These are phyloP conservation scores for Cactoblastis cactorum DNA, from an alignment of 2,888 invertebrate genomes.

Conservation along the genomic window DNA sequence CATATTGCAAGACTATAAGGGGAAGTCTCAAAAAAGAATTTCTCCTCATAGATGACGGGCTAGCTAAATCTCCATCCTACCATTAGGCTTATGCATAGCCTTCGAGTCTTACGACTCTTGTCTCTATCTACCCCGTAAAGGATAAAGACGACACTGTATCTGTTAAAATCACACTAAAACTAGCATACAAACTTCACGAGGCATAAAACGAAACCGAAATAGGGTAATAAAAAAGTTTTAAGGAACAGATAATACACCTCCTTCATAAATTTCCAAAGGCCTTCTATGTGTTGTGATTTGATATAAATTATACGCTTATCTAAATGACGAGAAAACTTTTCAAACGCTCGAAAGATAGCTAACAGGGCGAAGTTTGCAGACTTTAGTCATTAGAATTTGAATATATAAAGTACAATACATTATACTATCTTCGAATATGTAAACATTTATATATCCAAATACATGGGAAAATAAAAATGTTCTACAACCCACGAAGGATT, in stretches of 20 bases:
- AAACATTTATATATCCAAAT: conserved; percentile 9
- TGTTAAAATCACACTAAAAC: too few species aligned
- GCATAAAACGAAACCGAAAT: not conserved
- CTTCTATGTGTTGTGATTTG: conserved; percentile 13
- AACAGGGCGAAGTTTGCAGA: conserved; percentile 11
- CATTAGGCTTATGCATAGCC: too few species aligned
- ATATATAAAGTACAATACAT: not conserved
- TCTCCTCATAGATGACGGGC: too few species aligned
- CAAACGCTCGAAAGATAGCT: conserved; percentile 13
- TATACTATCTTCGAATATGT: conserved; percentile 1
- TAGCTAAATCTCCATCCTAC: too few species aligned
- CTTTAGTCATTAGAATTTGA: conserved; percentile 10
- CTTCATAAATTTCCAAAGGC: conserved; percentile 17
- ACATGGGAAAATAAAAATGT: too few species aligned
- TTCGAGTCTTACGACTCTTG: too few species aligned
- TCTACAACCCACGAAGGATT: too few species aligned
- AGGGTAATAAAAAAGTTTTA: conserved; percentile 22
- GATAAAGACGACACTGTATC: too few species aligned
- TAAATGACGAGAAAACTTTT: conserved; percentile 15
- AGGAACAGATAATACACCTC: conserved; percentile 14
- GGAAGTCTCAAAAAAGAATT: too few species aligned
- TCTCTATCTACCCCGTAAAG: too few species aligned
- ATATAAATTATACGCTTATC: conserved; percentile 14
- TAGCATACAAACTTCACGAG: too few species aligned
- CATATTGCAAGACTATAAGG: too few species aligned